A percentile compares a stretch with the other conserved stretches of the same genome.
These are phyloP conservation scores for Pachyrhynchus sulphureomaculatus DNA, from an alignment of 1,140 invertebrate genomes.

Conservation along the genomic window DNA sequence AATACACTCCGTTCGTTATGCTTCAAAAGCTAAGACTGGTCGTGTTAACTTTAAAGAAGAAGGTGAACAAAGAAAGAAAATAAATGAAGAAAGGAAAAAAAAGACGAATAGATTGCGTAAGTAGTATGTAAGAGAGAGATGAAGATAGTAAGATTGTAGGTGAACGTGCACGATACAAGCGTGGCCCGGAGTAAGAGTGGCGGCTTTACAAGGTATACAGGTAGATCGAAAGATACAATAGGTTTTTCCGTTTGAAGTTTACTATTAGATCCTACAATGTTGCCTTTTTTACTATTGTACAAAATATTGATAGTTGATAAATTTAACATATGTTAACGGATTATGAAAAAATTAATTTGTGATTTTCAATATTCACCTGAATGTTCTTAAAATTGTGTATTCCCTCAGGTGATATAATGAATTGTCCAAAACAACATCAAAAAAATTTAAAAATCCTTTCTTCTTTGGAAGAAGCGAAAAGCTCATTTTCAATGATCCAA, in stretches of 20 bases:
- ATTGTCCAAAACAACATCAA: too few relatives aligned
- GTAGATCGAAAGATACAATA: slow-evolving; percentile 4
- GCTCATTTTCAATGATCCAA: too few relatives aligned
- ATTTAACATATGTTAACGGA: too few relatives aligned
- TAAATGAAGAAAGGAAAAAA: not conserved
- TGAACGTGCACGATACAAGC: not conserved
- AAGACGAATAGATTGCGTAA: slow-evolving; percentile 2
- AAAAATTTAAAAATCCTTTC: too few relatives aligned
- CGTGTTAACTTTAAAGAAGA: not conserved
- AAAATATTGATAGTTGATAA: too few relatives aligned
- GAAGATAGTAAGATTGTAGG: slow-evolving; percentile 18
- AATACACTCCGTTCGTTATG: slow-evolving; percentile 12
- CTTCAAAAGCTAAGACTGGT: slow-evolving; percentile 7
- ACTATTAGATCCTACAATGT: slow-evolving; percentile 2
- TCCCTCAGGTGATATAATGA: too few relatives aligned
- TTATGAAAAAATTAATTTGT: too few relatives aligned
- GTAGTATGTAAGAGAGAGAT: not conserved
- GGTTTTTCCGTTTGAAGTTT: slow-evolving; percentile 2
- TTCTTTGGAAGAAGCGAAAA: too few relatives aligned
- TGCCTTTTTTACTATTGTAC: slow-evolving; percentile 8
- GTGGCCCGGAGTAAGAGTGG: too few relatives aligned
- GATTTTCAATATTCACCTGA: too few relatives aligned
- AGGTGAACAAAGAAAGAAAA: slow-evolving; percentile 6
- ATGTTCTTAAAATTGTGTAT: too few relatives aligned
- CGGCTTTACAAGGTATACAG: slow-evolving; percentile 21